Evolutionary conservation across 2,888 invertebrate species (phyloP).

Genomic region (Stenchaetothrips biformis): DNA sequence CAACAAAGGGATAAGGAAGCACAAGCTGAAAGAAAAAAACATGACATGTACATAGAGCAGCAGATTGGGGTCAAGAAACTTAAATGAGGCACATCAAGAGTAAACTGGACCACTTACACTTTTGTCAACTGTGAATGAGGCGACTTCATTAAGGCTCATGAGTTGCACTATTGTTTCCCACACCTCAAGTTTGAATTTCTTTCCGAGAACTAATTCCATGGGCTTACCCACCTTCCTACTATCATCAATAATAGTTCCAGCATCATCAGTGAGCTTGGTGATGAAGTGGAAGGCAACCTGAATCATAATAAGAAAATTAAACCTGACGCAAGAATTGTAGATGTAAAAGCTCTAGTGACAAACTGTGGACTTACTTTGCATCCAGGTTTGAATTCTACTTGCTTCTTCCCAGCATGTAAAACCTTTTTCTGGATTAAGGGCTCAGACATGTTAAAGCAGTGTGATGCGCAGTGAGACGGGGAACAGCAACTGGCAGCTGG

Average conservation of each 20-base stretch:
- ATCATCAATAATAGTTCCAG: slow-evolving; percentile 73
- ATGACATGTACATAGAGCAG: not conserved
- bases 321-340: slow-evolving; percentile 32
- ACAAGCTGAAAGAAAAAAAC: slow-evolving; percentile 60
- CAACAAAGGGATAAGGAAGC: slow-evolving; percentile 84
- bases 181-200: slow-evolving; percentile 94
- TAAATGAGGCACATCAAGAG: slow-evolving; percentile 21
- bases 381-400: slow-evolving; percentile 61
- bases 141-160: slow-evolving; percentile 88
- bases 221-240: slow-evolving; percentile 76
- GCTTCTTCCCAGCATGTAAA: slow-evolving; percentile 62
- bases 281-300: slow-evolving; percentile 86
- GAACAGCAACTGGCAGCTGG: not conserved
- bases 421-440: slow-evolving; percentile 59
- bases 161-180: slow-evolving; percentile 92
- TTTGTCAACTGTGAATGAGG: slow-evolving; percentile 77
- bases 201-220: slow-evolving; percentile 91
- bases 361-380: slow-evolving; percentile 57
- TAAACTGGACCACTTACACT: slow-evolving; percentile 53
- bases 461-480: not conserved
- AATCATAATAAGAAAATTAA: slow-evolving; percentile 38
- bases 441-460: slow-evolving; percentile 13
- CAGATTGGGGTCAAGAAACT: not conserved
- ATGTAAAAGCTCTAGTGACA: slow-evolving; percentile 28
- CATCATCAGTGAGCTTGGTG: slow-evolving; percentile 66